Percentiles rank a stretch among this genome's conserved stretches.
These are phyloP conservation scores for Echiichthys vipera DNA, from an alignment of 2,797 vertebrate species.

Conservation along the genomic window DNA sequence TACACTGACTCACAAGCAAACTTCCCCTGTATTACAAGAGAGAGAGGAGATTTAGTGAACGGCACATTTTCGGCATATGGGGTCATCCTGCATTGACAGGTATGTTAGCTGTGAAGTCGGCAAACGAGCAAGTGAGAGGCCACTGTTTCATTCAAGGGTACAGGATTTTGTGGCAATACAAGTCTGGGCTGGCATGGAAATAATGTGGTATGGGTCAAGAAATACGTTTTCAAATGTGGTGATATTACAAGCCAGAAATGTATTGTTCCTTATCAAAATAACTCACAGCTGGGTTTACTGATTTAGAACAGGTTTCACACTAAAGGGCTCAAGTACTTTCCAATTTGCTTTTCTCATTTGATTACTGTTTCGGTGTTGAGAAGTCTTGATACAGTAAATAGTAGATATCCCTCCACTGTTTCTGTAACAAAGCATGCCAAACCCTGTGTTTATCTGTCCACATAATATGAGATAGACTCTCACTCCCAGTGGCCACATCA, in stretches of 20 bases:
- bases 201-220: constrained; percentile 14
- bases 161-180: constrained; percentile 35
- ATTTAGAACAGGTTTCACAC: constrained; percentile 40
- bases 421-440: constrained; percentile 14
- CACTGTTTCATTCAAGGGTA: constrained; percentile 33
- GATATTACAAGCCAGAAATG: constrained; percentile 33
- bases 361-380: constrained; percentile 19
- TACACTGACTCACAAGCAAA: constrained; percentile 72
- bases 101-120: constrained; percentile 48
- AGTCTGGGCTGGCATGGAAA: constrained; percentile 37
- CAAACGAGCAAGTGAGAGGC: constrained; percentile 53
- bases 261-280: constrained; percentile 43
- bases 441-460: constrained; percentile 41
- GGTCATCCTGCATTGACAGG: constrained; percentile 50
- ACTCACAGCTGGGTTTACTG: constrained; percentile 27
- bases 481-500: constrained; percentile 50
- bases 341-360: constrained; percentile 40
- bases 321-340: constrained; percentile 33
- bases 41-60: constrained; percentile 37
- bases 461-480: constrained; percentile 45
- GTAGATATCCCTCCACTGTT: neutral
- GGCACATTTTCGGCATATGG: constrained; percentile 41
- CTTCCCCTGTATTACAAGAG: constrained; percentile 61
- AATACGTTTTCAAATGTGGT: constrained; percentile 37
- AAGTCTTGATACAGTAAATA: constrained; percentile 9